Evolutionary conservation across 2,888 invertebrate genomes (phyloP).

Genomic region (Drosophila ezoana): DNA sequence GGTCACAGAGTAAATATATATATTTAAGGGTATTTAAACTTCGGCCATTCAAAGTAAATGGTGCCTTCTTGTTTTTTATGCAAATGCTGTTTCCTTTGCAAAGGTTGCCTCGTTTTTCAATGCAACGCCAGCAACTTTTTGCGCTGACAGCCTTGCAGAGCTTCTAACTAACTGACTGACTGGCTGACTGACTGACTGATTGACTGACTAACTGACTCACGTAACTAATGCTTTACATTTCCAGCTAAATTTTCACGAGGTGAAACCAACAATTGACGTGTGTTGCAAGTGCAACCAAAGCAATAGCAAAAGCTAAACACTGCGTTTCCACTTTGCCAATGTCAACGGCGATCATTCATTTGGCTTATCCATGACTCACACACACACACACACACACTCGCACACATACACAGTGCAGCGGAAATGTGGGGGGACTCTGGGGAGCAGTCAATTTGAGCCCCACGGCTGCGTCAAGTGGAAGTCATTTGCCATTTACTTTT

Average conservation of each 20-base stretch:
- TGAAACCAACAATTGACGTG: conserved; percentile 45
- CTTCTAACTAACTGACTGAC: conserved; percentile 32
- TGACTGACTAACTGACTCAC: conserved; percentile 41
- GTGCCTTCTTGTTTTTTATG: conserved; percentile 35
- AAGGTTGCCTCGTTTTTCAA: conserved; percentile 63
- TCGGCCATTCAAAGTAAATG: conserved; percentile 1
- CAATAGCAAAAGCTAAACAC: conserved; percentile 30
- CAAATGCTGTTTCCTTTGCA: conserved; percentile 51
- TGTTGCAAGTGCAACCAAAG: conserved; percentile 53
- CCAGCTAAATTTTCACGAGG: conserved; percentile 70
- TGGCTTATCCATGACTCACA: conserved; percentile 70
- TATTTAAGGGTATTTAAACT: conserved; percentile 13
- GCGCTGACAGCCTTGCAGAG: conserved; percentile 50
- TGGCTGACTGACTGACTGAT: conserved; percentile 21
- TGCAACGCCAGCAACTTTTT: conserved; percentile 71
- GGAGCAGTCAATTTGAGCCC: conserved; percentile 44
- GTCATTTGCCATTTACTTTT: conserved; percentile 58
- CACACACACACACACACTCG: not conserved
- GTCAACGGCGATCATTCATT: conserved; percentile 74
- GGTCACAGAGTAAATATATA: too few relatives aligned
- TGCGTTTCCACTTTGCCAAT: conserved; percentile 63
- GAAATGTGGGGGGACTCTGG: conserved; percentile 40
- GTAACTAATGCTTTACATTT: conserved; percentile 62
- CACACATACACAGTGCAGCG: conserved; percentile 44
- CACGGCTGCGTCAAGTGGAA: conserved; percentile 54